Conservation (phyloP, 2,888 invertebrate species). For the Temnothorax rugatulus region DNA sequence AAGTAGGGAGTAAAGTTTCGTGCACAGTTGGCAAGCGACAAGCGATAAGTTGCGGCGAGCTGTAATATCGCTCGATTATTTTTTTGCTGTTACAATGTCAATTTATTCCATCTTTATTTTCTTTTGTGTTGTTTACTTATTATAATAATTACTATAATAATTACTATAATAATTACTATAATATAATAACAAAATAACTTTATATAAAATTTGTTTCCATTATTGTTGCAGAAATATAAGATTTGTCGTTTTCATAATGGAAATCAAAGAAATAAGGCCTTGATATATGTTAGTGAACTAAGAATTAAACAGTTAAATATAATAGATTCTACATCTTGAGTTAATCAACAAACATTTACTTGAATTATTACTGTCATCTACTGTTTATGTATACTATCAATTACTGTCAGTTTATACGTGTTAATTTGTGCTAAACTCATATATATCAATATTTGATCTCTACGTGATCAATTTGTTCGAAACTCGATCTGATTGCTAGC, state of each 20-base stretch:
- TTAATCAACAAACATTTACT: neutral
- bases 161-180: no score
- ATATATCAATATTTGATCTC: neutral
- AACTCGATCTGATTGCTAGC: neutral
- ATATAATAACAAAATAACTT: neutral
- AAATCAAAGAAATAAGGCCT: neutral
- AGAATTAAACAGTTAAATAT: neutral
- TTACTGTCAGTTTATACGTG: neutral
- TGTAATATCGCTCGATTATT: neutral
- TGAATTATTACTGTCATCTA: neutral
- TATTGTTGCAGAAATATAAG: neutral
- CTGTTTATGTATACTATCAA: no score
- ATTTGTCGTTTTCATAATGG: neutral
- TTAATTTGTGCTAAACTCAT: neutral
- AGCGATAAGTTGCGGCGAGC: neutral
- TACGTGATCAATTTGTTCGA: neutral
- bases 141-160: neutral
- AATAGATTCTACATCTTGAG: neutral
- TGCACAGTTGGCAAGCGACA: conserved; percentile 34
- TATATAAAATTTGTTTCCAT: neutral
- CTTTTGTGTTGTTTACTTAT: neutral
- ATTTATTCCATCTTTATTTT: neutral
- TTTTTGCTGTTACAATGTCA: neutral
- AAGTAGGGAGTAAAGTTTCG: conserved; percentile 40
- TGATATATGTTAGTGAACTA: neutral